Evolutionary conservation across 2,888 invertebrate genomes (phyloP), one percentile per base, ranked within the genome.

Genomic region (Coenonympha arcania): DNA sequence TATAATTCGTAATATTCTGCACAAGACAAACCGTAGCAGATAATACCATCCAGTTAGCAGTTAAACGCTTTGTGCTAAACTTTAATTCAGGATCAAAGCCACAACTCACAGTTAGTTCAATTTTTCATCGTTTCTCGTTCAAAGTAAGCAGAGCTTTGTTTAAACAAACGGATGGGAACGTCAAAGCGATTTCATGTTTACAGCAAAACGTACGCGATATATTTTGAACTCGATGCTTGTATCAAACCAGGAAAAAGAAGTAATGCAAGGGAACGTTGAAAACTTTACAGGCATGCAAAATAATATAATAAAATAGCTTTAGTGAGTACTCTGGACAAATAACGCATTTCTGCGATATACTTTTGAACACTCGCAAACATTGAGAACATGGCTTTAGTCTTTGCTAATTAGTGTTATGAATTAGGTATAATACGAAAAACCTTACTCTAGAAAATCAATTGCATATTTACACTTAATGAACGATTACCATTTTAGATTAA

Each of bases 161-260:
- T 45, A 33, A 30, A 31, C 31, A 50, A 50, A 54, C 39, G 42
- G 37, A 43, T 39, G 41, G 33, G 20, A 40, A 37, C 48, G 50
- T 54, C 47, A 54, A 54, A 50, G 54, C 36, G 44, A 50, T 41
- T 48, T 41, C 43, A 48, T 50, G 51, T 54, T 51, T 54, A 43
- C 51, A 45, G 19, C 11, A 28, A 42, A 50, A 39, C 50, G 50
- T 34, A 39, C 6, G 15, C 47, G 19, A 43, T 47, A 47, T 15
- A 26, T 47, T 40, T 43, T 30, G 33, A 46, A 39, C 41, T 52
- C 20, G 39, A 45, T 46, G 37, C 26, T 43, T 43, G 31, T 43
- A 33, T 24, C 48, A 33, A 43, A 52, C 50, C 44, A 19, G 46
- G 37, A 50, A 47, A 33, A 8, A 16, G 6, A 13, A 33, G 16